Base-by-base conservation (phyloP, 2,797 vertebrate species). In the Muraenolepis orangiensis region DNA sequence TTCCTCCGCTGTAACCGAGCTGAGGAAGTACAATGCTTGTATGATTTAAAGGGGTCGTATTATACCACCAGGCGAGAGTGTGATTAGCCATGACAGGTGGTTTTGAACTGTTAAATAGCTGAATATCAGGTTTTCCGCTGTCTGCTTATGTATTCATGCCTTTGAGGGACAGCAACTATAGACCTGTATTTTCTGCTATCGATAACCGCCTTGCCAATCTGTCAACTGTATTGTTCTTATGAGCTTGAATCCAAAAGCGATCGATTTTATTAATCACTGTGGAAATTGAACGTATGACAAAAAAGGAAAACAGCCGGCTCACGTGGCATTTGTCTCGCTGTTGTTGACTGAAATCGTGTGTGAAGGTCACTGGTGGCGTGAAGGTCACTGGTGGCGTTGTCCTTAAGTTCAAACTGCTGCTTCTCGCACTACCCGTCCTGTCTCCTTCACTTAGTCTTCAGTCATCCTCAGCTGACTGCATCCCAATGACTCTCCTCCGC, bases 1-100 rank as follows among this genome's bases (percentile, higher is more conserved):
- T 18, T 36, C 64, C 13, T 1, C 81, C 30, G 80, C 72, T 82
- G 75, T 80, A 71, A 66, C 72, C 82, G 75, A 83, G 76, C 81
- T 72, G 38, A 85, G 13, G 71, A 38, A 80, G 82, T 85, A 78
- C 74, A 72, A 29, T 40, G 68, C 42, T 78, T 83, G 76, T 76
- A 81, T 73, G 69, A 51, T 1, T 57, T 76, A 73, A 80, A 81
- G 81, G 76, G 90, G n/a, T n/a, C n/a, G n/a, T n/a, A n/a, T n/a
- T n/a, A n/a, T n/a, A n/a, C n/a, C n/a, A n/a, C n/a, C n/a, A n/a
- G n/a, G n/a, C n/a, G n/a, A n/a, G n/a, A n/a, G n/a, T n/a, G n/a
- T n/a, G n/a, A n/a, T n/a, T n/a, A n/a, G n/a, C n/a, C n/a, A n/a
- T n/a, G n/a, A n/a, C n/a, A n/a, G n/a, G n/a, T n/a, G n/a, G n/a